A percentile compares a stretch with the other conserved stretches of the same genome.
phyloP scores from a whole-genome alignment of 2,797 vertebrate species.

The Tiaroga cobitis region DNA sequence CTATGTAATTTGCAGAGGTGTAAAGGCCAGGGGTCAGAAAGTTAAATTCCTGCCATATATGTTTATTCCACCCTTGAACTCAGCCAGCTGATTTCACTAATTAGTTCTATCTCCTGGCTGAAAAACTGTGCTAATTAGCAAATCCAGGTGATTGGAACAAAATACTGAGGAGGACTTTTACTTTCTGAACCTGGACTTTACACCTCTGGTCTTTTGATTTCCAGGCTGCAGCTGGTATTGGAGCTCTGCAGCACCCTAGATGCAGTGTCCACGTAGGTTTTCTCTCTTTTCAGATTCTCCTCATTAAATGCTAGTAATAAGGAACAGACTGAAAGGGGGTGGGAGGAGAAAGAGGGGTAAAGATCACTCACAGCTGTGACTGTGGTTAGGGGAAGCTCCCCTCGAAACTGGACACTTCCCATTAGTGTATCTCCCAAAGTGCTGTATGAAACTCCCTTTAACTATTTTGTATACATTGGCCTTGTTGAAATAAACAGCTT shows the following conservation, averaged over 20 bases:
- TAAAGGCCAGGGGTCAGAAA: too few relatives aligned
- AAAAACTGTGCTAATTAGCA: too few relatives aligned
- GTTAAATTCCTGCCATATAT: too few relatives aligned
- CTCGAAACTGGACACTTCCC: slow-evolving; percentile 71
- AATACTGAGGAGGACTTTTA: too few relatives aligned
- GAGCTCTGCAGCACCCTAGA: slow-evolving; percentile 59
- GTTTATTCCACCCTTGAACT: too few relatives aligned
- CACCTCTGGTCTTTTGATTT: slow-evolving; percentile 7
- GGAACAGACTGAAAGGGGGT: slow-evolving; percentile 66
- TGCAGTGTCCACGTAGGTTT: slow-evolving; percentile 35
- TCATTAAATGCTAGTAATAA: slow-evolving; percentile 69
- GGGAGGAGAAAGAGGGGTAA: slow-evolving; percentile 57
- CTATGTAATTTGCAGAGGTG: neutral
- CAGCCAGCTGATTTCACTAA: too few relatives aligned
- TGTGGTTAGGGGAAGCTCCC: slow-evolving; percentile 63
- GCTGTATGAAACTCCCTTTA: slow-evolving; percentile 18
- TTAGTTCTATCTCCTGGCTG: too few relatives aligned
- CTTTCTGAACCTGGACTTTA: too few relatives aligned
- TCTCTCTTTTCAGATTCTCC: slow-evolving; percentile 38
- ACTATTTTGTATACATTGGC: neutral
- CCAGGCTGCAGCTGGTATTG: slow-evolving; percentile 48
- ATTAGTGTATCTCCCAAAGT: slow-evolving; percentile 43
- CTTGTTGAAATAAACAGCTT: slow-evolving; percentile 5
- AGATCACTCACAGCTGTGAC: slow-evolving; percentile 73
- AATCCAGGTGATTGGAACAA: too few relatives aligned